Conservation (phyloP, 2,888 invertebrate genomes). For the Chydorus sphaericus region DNA sequence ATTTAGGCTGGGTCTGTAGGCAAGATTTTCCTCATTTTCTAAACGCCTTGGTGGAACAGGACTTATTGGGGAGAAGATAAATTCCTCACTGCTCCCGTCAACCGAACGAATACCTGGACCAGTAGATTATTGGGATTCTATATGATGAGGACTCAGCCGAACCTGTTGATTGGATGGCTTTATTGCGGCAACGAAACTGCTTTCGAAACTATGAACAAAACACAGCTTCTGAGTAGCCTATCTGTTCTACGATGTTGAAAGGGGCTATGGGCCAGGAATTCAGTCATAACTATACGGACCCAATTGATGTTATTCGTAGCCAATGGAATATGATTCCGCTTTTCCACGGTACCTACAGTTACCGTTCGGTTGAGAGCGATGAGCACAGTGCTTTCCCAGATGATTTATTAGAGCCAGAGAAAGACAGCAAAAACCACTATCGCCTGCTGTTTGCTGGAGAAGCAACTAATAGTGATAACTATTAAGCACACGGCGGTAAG, state of each 20-base stretch:
- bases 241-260: slow-evolving; percentile 36
- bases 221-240: slow-evolving; percentile 37
- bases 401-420: no score
- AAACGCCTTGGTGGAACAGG: no score
- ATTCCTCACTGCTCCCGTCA: no score
- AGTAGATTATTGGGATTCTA: slow-evolving; percentile 56
- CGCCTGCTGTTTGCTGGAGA: no score
- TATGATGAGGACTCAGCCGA: slow-evolving; percentile 43
- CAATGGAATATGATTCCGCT: slow-evolving; percentile 52
- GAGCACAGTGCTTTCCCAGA: no score
- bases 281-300: slow-evolving; percentile 35
- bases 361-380: slow-evolving; percentile 38
- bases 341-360: slow-evolving; percentile 56
- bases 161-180: slow-evolving; percentile 52
- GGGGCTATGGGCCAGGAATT: slow-evolving; percentile 38
- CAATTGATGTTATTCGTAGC: slow-evolving; percentile 41
- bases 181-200: slow-evolving; percentile 44
- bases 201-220: slow-evolving; percentile 43
- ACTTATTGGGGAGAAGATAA: no score
- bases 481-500: no score
- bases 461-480: no score
- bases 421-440: no score
- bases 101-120: no score
- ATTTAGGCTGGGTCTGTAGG: no score
- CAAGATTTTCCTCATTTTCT: no score